Base-by-base conservation (phyloP, 2,113 vertebrate genomes). In the Hemibagrus wyckioides region DNA sequence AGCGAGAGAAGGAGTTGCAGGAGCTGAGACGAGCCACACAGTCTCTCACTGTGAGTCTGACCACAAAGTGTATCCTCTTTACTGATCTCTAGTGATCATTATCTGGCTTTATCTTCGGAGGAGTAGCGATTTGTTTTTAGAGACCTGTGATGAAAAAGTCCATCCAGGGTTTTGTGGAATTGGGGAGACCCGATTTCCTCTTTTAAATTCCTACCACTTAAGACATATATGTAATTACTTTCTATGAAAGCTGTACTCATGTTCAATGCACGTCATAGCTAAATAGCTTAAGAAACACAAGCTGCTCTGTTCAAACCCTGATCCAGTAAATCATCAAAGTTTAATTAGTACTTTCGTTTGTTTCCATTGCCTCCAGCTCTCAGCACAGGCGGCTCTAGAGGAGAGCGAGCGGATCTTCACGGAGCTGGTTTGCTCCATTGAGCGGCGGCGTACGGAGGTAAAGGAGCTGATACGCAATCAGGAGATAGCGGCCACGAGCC, bases 381-480 rank as follows among this genome's bases (percentile, higher is more conserved):
- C 92, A 0, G 91, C 94, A 2, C 94, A 93, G 48, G 57, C 85
- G 0, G 91, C 92, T 0, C 57, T 93, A 0, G 94, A 94, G 48
- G 92, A 95, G 59, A 94, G 91, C n/a, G 94, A 95, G 67, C 36
- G 44, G 5, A 44, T 94, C 82, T 95, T 96, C 81, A 91, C 93
- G 0, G 94, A 95, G 33, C 92, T 95, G 65, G 93, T 94, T 17
- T 92, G 90, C 30, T 92, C 89, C 4, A 92, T 96, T 0, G 94
- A 95, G 92, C 88, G 95, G 81, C 94, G 94, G 77, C 94, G 92
- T 0, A 90, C 93, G 0, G 95, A 95, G 84, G 88, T 95, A 84
- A 92, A 92, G n/a, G 94, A 95, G 90, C 91, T 95, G 90, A 94
- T 96, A 88, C 91, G 89, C 36, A 91, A 84, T 39, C 94, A 95